Percentiles rank a stretch among this genome's conserved stretches.
These are phyloP conservation scores for Bugulina stolonifera DNA, from an alignment of 2,888 invertebrate genomes.

Conservation along the genomic window DNA sequence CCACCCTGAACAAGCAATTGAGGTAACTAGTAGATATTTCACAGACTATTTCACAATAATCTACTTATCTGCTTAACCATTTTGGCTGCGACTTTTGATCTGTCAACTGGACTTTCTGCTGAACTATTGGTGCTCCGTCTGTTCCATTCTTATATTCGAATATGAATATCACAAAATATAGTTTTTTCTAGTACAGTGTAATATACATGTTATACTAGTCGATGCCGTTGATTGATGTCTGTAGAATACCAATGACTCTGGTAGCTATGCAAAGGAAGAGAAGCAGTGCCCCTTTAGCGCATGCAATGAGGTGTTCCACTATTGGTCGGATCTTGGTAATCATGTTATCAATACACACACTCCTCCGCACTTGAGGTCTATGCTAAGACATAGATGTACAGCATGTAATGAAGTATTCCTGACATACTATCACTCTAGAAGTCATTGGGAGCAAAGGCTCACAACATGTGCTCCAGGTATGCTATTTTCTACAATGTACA, in stretches of 20 bases:
- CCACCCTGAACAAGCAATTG: neutral
- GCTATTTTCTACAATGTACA: too few relatives aligned
- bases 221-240: too few relatives aligned
- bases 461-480: too few relatives aligned
- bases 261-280: neutral
- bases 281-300: neutral
- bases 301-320: neutral
- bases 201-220: too few relatives aligned
- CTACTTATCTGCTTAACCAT: too few relatives aligned
- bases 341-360: slow-evolving; percentile 13
- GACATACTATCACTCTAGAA: slow-evolving; percentile 12
- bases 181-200: too few relatives aligned
- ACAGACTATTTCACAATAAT: too few relatives aligned
- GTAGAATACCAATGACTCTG: neutral
- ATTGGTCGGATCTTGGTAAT: slow-evolving; percentile 8
- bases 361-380: neutral
- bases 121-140: too few relatives aligned
- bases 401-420: neutral
- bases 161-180: too few relatives aligned
- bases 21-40: neutral
- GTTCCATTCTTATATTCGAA: too few relatives aligned
- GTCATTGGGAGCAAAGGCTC: slow-evolving; percentile 20
- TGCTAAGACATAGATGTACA: slow-evolving; percentile 7
- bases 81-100: too few relatives aligned
- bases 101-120: too few relatives aligned